Conservation (phyloP, 2,888 invertebrate species). For the Geotrupes spiniger region DNA sequence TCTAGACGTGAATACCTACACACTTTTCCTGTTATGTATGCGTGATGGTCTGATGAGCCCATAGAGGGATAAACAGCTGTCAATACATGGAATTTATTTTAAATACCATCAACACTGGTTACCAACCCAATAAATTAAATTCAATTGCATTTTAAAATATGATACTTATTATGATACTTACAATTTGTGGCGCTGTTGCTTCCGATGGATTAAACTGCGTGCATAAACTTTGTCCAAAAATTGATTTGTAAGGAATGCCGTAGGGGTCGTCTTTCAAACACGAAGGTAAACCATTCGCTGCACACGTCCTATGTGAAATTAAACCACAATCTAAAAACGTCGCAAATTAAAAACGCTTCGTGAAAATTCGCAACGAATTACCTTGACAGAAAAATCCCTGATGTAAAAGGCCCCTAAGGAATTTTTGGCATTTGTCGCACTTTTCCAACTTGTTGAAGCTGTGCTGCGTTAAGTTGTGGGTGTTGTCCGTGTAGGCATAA, state of each 20-base stretch:
- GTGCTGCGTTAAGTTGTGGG: conserved; percentile 58
- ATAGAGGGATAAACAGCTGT: too few relatives aligned
- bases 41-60: too few relatives aligned
- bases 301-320: conserved; percentile 68
- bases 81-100: too few relatives aligned
- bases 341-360: too few relatives aligned
- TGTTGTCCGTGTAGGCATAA: conserved; percentile 31
- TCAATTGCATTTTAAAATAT: too few relatives aligned
- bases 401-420: conserved; percentile 65
- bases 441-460: conserved; percentile 66
- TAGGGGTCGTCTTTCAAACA: conserved; percentile 49
- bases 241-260: conserved; percentile 41
- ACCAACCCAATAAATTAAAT: too few relatives aligned
- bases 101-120: too few relatives aligned
- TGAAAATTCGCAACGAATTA: conserved; percentile 30
- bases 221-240: conserved; percentile 64
- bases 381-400: conserved; percentile 72
- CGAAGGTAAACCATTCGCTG: conserved; percentile 60
- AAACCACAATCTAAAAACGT: conserved; percentile 61
- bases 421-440: conserved; percentile 72
- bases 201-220: conserved; percentile 59
- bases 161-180: too few relatives aligned
- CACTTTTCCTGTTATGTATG: too few relatives aligned
- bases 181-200: conserved; percentile 58
- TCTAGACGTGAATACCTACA: too few relatives aligned